phyloP scores from a whole-genome alignment of 1,140 invertebrate genomes.

The Dreissena rostriformis region DNA sequence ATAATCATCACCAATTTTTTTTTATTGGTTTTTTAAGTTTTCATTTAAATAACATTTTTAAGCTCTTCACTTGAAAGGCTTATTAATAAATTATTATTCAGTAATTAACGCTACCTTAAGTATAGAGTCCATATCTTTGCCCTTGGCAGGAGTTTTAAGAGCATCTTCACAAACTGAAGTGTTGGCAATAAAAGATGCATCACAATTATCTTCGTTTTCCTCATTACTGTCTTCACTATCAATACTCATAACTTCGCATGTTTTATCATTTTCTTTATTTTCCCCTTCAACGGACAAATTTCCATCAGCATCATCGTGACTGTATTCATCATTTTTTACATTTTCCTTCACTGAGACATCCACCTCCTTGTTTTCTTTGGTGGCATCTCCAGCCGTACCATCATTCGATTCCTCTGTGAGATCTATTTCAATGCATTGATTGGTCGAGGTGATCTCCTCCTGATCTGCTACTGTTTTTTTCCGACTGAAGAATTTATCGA shows the following conservation, averaged over 20 bases:
- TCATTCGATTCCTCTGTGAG: slow-evolving; percentile 31
- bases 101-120: slow-evolving; percentile 13
- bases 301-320: not conserved
- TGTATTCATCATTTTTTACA: not conserved
- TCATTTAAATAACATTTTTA: too few relatives aligned
- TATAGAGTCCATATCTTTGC: slow-evolving; percentile 9
- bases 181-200: slow-evolving; percentile 41
- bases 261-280: not conserved
- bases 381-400: not conserved
- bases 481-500: slow-evolving; percentile 58
- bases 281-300: not conserved
- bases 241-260: not conserved
- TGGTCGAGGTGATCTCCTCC: slow-evolving; percentile 67
- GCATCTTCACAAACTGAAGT: slow-evolving; percentile 56
- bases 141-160: slow-evolving; percentile 47
- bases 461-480: slow-evolving; percentile 41
- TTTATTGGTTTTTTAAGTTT: too few relatives aligned
- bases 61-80: too few relatives aligned
- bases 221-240: slow-evolving; percentile 36
- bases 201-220: slow-evolving; percentile 13
- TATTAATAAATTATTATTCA: too few relatives aligned
- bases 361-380: slow-evolving; percentile 1
- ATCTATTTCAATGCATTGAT: slow-evolving; percentile 65
- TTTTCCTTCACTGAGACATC: not conserved
- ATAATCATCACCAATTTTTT: too few relatives aligned